Base-by-base conservation (phyloP, 2,113 vertebrate genomes). In the Trochalopteron elliotii region DNA sequence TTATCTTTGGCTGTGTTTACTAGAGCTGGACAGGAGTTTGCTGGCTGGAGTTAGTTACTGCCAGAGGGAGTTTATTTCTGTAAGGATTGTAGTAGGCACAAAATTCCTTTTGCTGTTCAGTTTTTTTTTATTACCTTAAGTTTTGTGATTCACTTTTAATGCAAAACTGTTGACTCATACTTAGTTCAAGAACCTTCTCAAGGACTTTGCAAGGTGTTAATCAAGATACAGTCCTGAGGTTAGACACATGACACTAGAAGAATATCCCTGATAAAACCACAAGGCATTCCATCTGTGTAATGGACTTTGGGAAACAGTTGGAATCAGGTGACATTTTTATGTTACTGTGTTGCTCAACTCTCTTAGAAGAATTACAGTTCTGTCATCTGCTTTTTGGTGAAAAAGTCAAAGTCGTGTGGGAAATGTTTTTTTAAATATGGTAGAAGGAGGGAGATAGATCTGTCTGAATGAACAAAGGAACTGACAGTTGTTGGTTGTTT, bases 41-140 rank as follows among this genome's bases (percentile, higher is more conserved):
- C 94, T 93, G 89, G 87, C 64, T 90, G 83, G 61, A 69, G 52
- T 85, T 79, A 52, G 93, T 90, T 95, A 67, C 37, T 76, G 79
- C 96, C 74, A 89, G 83, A 70, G 83, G 83, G 55, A 77, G 15
- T 28, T 71, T 74, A 61, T 55, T 87, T 70, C 70, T 68, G 13
- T n/a, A 44, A 76, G 77, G 42, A 53, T 78, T 1, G 0, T 28
- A 78, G 56, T 5, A 59, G 76, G 72, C 74, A 53, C 4, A 5
- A n/a, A 84, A 92, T 92, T 84, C 69, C 85, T 88, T 86, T 40
- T 89, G 8, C 57, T n/a, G 22, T 64, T 94, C 42, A 59, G 1
- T 4, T 53, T n/a, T 53, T n/a, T 89, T 86, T 86, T 56, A 56
- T 55, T 90, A 64, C 59, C 28, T 81, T 39, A n/a, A 80, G 71